These are phyloP conservation scores for Coregonus ussuriensis DNA, from an alignment of 2,797 vertebrate species.

Conservation along the genomic window DNA sequence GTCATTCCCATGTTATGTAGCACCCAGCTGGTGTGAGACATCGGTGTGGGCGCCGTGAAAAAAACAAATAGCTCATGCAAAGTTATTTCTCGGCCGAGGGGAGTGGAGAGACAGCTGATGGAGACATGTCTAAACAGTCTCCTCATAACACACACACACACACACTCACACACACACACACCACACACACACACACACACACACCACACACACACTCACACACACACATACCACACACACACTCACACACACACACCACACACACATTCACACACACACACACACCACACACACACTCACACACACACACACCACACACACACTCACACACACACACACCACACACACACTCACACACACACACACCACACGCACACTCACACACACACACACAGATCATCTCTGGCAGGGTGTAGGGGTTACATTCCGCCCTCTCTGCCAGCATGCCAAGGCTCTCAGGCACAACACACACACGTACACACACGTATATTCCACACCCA, in stretches of 20 bases:
- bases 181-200: no score
- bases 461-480: constrained; percentile 19
- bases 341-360: constrained; percentile 9
- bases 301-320: no score
- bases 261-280: constrained; percentile 45
- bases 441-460: constrained; percentile 62
- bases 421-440: constrained; percentile 71
- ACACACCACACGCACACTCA: constrained; percentile 15
- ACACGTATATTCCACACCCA: constrained; percentile 19
- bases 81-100: constrained; percentile 59
- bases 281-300: constrained; percentile 4
- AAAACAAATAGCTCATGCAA: constrained; percentile 65
- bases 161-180: no score
- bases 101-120: constrained; percentile 79
- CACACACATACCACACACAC: constrained; percentile 27
- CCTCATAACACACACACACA: constrained; percentile 25
- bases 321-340: constrained; percentile 24
- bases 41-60: neutral
- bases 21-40: constrained; percentile 24
- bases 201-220: constrained; percentile 35
- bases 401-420: constrained; percentile 55
- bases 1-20: constrained; percentile 40
- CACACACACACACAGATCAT: constrained; percentile 15
- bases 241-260: constrained; percentile 21
- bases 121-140: constrained; percentile 74